phyloP scores from a whole-genome alignment of 2,888 invertebrate species.

The Lepidochitona cinerea region DNA sequence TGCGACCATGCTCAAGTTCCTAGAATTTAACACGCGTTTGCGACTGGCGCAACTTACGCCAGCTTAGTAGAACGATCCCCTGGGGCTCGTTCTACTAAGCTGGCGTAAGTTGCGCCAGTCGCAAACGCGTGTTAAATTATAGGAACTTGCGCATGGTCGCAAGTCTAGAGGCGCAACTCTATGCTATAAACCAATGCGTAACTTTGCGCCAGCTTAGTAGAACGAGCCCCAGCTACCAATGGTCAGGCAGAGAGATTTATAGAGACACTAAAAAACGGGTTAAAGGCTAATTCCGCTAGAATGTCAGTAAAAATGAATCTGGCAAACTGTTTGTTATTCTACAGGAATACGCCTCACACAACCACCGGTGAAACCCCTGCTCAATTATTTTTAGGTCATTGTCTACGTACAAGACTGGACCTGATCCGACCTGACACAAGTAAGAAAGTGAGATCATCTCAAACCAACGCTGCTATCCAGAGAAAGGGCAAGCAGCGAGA shows the following conservation, averaged over 20 bases:
- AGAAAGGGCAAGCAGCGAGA: neutral
- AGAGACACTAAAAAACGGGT: neutral
- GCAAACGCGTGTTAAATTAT: too few species aligned
- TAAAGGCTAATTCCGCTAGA: neutral
- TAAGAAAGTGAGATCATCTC: neutral
- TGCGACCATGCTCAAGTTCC: too few species aligned
- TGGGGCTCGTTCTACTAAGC: too few species aligned
- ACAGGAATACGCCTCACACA: neutral
- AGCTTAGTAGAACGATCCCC: too few species aligned
- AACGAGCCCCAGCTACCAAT: neutral
- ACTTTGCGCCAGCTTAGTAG: too few species aligned
- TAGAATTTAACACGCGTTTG: too few species aligned
- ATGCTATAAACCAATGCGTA: too few species aligned
- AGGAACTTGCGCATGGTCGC: too few species aligned
- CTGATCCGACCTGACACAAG: slow-evolving; percentile 6
- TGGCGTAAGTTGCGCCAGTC: too few species aligned
- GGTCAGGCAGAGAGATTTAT: slow-evolving; percentile 1
- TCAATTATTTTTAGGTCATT: slow-evolving; percentile 27
- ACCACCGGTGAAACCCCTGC: slow-evolving; percentile 16
- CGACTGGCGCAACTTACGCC: too few species aligned
- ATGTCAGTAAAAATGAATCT: neutral
- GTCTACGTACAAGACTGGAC: slow-evolving; percentile 15
- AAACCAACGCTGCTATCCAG: neutral
- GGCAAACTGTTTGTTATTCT: neutral
- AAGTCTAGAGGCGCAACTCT: too few species aligned